Evolutionary conservation across 2,797 vertebrate species (phyloP), one percentile per base, ranked within the genome.

Genomic region (Buphagus erythrorhynchus): DNA sequence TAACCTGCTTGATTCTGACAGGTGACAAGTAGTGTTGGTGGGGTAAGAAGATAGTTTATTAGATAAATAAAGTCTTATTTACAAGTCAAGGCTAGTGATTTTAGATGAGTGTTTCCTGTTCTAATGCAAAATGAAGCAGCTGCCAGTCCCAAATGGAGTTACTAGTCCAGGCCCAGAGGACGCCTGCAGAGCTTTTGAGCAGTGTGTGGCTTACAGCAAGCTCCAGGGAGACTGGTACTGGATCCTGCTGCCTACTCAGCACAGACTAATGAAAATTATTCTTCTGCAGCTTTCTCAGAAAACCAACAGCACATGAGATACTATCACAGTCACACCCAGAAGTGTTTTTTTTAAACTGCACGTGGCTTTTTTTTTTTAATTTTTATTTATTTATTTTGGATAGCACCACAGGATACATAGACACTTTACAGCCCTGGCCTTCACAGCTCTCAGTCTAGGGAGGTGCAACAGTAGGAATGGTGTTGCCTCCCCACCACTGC

Each of bases 331-430:
- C 66, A 78, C 19, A 85, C 36, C 13, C 52, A 57, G 48, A 40
- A 73, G 14, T 59, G 36, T 18, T 62, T 54, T 33, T 33, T 76
- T 79, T 6, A 13, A 95, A 84, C 13, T 5, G 40, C 85, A 33
- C 17, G 22, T 58, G 43, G 36, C 5, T 95, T 90, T 48, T 14
- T 24, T 25, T 26, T 16, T 26, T 43, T 14, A 38, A 45, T 46
- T 46, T 46, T 48, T 48, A 48, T 48, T 86, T 95, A 16, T 51
- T 52, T 93, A 82, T 84, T 89, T 75, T 22, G 79, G 67, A 75
- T 51, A 85, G 91, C 86, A 93, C 71, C 88, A 66, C 2, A 36
- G 58, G 16, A 18, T 63, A 66, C 46, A 29, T 0, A 29, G 55
- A 69, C 71, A 66, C 17, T 38, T 86, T 0, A 48, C 55, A 76